Evolutionary conservation across 2,113 vertebrate genomes (phyloP).

Genomic region (Phodopus roborovskii): DNA sequence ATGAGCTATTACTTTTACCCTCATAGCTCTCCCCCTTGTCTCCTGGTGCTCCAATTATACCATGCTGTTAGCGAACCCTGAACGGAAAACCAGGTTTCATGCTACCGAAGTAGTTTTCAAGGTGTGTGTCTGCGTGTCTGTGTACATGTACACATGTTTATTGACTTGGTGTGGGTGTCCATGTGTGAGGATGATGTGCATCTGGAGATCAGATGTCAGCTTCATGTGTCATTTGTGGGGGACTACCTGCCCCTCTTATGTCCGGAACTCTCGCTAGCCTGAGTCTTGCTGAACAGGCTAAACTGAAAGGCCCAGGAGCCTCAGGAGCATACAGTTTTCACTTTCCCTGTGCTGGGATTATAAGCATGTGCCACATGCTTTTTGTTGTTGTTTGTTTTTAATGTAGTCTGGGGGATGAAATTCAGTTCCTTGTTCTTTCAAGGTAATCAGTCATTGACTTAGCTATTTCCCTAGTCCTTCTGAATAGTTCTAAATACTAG

Average conservation of each 20-base stretch:
- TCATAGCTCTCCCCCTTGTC: background rate
- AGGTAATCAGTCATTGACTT: background rate
- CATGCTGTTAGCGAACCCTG: background rate
- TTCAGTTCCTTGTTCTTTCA: background rate
- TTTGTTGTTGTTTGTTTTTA: background rate
- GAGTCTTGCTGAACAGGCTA: background rate
- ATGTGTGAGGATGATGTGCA: background rate
- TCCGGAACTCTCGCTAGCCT: too few relatives aligned
- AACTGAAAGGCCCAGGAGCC: too few relatives aligned
- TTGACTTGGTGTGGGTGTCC: too few relatives aligned
- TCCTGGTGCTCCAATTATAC: background rate
- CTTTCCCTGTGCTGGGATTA: background rate
- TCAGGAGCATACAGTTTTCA: background rate
- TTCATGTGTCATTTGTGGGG: background rate
- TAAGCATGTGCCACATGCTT: background rate
- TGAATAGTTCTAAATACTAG: background rate
- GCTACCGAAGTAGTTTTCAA: background rate
- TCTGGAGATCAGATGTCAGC: background rate
- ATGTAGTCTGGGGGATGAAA: background rate
- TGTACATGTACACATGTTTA: background rate
- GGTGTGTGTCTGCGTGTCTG: background rate
- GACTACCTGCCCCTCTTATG: too few relatives aligned
- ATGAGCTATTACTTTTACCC: background rate
- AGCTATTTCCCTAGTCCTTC: background rate
- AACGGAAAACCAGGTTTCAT: slow-evolving; percentile 4